Evolutionary conservation across 37 sponge, comb jelly and placozoan species (phyloP).

Genomic region (Theonella swinhoei): DNA sequence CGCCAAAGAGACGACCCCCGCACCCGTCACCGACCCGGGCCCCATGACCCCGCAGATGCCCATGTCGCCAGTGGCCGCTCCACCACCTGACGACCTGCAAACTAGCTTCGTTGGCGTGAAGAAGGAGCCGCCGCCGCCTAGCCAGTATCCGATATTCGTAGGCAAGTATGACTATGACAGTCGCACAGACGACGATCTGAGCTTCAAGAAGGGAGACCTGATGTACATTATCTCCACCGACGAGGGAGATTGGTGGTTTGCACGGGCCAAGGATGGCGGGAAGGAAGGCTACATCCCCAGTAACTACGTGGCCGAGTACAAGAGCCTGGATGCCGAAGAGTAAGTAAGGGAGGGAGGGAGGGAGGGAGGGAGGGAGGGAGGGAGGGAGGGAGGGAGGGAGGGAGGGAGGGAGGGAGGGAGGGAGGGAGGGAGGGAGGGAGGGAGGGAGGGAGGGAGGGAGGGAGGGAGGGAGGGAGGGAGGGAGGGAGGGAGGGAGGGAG

Average conservation of each 20-base stretch:
- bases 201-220: constrained; percentile 90
- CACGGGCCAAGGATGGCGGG: constrained; percentile 74
- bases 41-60: not conserved
- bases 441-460: no score
- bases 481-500: no score
- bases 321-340: constrained; percentile 97
- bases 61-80: not conserved
- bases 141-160: constrained; percentile 74
- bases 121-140: not conserved
- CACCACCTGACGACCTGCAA: no score
- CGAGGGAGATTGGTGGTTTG: constrained; percentile 98
- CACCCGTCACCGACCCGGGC: not conserved
- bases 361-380: no score
- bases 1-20: not conserved
- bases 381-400: no score
- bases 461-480: no score
- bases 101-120: not conserved
- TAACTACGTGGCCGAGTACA: constrained; percentile 93
- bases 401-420: no score
- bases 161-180: constrained; percentile 97
- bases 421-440: no score
- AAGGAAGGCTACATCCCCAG: constrained; percentile 95
- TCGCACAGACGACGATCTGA: constrained; percentile 92
- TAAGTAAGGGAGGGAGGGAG: constrained; percentile 54
- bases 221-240: constrained; percentile 91